Conservation (phyloP, 2,113 vertebrate species). For the Australoheros scitulus region DNA sequence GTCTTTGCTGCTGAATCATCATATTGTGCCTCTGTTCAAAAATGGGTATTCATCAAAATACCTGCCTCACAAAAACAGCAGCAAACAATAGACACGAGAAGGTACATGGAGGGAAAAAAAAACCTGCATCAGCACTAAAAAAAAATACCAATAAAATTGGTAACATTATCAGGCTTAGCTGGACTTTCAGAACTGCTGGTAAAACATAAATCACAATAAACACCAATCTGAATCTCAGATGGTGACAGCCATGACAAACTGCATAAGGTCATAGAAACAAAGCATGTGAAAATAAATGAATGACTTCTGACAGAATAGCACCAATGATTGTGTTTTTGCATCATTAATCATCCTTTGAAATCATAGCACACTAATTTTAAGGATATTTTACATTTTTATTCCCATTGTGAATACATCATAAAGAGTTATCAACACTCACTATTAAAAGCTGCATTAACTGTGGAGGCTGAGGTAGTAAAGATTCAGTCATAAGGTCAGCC, state of each 20-base stretch:
- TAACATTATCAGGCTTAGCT: background rate
- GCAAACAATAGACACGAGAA: conserved; percentile 17
- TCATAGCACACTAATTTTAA: background rate
- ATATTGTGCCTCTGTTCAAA: background rate
- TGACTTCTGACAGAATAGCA: background rate
- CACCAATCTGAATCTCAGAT: background rate
- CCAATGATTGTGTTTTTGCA: background rate
- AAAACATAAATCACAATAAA: background rate
- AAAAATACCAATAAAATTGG: background rate
- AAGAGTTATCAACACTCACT: background rate
- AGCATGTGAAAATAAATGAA: background rate
- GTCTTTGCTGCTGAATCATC: conserved; percentile 35
- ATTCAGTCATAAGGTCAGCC: too few relatives aligned
- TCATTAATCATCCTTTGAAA: background rate
- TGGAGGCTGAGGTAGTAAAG: too few relatives aligned
- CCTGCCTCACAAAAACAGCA: background rate
- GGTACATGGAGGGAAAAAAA: background rate
- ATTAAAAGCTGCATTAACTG: background rate
- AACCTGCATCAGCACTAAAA: conserved; percentile 13
- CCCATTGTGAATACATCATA: too few relatives aligned
- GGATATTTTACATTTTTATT: background rate
- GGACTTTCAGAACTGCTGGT: background rate
- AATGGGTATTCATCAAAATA: conserved; percentile 4
- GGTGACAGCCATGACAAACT: background rate
- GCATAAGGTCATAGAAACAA: background rate